A percentile compares a stretch with the other conserved stretches of the same genome.
These are phyloP conservation scores for Parnassius glacialis DNA, from an alignment of 2,888 invertebrate species.

Conservation along the genomic window DNA sequence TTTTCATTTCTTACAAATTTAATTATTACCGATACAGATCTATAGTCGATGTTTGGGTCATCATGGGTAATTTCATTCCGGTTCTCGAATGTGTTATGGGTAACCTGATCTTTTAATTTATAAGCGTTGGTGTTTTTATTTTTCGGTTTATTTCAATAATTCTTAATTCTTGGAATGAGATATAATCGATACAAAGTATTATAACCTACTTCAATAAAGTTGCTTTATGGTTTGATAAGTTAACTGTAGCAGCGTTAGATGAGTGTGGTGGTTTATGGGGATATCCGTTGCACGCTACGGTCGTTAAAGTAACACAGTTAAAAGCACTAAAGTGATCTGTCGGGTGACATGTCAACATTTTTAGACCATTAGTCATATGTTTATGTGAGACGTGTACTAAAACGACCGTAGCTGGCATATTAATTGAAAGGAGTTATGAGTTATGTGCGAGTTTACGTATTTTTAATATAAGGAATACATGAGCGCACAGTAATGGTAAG, in stretches of 20 bases:
- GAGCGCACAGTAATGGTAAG: too few relatives aligned
- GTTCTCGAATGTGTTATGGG: constrained; percentile 31
- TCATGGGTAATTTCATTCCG: constrained; percentile 32
- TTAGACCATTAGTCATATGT: constrained; percentile 18
- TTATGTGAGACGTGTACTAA: background rate
- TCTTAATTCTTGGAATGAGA: constrained; percentile 9
- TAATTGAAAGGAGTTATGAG: too few relatives aligned
- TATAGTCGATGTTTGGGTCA: constrained; percentile 32
- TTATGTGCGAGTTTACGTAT: too few relatives aligned
- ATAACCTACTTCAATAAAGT: constrained; percentile 14
- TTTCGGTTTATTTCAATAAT: constrained; percentile 14
- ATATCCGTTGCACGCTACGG: constrained; percentile 7
- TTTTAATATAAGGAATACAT: too few relatives aligned
- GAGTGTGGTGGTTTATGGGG: constrained; percentile 11
- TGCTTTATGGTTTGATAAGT: constrained; percentile 16
- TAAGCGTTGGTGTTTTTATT: constrained; percentile 3
- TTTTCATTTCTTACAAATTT: constrained; percentile 72
- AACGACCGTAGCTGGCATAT: too few relatives aligned
- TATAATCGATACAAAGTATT: constrained; percentile 18
- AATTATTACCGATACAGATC: constrained; percentile 72
- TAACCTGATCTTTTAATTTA: constrained; percentile 37
- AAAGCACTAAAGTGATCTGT: constrained; percentile 19
- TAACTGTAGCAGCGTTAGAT: constrained; percentile 1
- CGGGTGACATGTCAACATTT: constrained; percentile 14
- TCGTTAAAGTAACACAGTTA: constrained; percentile 23